These are phyloP conservation scores for Lagodon rhomboides DNA, from an alignment of 2,797 vertebrate genomes.

Conservation along the genomic window DNA sequence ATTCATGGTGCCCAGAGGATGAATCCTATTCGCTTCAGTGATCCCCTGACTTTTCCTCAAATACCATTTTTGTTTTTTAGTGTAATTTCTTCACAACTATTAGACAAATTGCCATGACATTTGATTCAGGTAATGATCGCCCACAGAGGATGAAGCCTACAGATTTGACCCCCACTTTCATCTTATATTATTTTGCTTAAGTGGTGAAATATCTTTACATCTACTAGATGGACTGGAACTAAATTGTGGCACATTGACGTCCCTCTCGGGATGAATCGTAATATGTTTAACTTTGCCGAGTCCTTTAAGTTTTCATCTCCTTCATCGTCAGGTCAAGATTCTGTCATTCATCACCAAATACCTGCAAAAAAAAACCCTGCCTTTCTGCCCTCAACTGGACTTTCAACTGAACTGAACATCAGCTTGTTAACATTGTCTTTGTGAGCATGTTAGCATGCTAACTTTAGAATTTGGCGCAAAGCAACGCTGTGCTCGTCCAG, in stretches of 20 bases:
- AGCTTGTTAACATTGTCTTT: too few relatives aligned
- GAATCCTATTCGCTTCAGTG: not conserved
- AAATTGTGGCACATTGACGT: not conserved
- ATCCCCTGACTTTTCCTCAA: not conserved
- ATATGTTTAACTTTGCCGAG: too few relatives aligned
- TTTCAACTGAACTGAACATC: too few relatives aligned
- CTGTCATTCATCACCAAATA: constrained; percentile 2
- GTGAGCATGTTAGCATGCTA: not conserved
- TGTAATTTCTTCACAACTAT: not conserved
- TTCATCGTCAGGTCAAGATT: not conserved
- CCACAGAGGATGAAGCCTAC: too few relatives aligned
- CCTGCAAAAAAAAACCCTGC: not conserved
- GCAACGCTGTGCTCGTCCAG: too few relatives aligned
- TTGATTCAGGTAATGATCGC: not conserved
- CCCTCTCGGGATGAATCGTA: too few relatives aligned
- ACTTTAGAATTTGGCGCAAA: not conserved
- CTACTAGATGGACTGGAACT: not conserved
- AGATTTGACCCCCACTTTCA: too few relatives aligned
- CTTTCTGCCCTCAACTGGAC: not conserved
- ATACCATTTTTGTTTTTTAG: too few relatives aligned
- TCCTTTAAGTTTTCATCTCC: too few relatives aligned
- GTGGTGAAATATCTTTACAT: not conserved
- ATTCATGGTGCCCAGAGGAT: not conserved
- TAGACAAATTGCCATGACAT: not conserved
- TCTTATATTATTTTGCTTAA: too few relatives aligned